phyloP scores from a whole-genome alignment of 2,888 invertebrate species.

The Gastrophysa polygoni region DNA sequence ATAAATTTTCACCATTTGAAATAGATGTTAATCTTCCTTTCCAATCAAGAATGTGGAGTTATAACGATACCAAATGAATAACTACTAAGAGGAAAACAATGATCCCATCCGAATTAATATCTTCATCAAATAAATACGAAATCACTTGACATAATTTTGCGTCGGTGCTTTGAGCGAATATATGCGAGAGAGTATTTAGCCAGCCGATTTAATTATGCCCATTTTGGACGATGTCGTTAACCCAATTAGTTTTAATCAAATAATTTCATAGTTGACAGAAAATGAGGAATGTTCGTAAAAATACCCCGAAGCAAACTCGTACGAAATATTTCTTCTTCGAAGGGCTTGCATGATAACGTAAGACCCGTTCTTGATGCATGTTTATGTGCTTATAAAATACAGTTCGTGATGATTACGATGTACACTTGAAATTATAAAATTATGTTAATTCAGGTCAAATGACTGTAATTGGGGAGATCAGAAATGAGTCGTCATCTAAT shows the following conservation, averaged over 20 bases:
- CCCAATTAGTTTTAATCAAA: not conserved
- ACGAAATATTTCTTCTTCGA: not conserved
- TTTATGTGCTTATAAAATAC: too few relatives aligned
- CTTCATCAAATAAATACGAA: not conserved
- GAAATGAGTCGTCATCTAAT: not conserved
- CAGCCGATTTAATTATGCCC: not conserved
- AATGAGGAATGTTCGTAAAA: not conserved
- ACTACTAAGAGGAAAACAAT: too few relatives aligned
- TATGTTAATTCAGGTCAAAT: not conserved
- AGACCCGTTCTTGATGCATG: not conserved
- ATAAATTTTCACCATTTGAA: too few relatives aligned
- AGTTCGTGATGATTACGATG: not conserved
- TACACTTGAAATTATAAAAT: not conserved
- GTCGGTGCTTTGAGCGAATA: not conserved
- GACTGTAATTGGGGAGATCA: not conserved
- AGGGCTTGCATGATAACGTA: not conserved
- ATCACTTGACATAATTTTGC: not conserved
- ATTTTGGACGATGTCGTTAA: not conserved
- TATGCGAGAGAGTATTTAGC: not conserved
- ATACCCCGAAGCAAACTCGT: not conserved
- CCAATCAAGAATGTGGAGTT: too few relatives aligned
- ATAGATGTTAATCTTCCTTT: too few relatives aligned
- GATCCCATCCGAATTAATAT: not conserved
- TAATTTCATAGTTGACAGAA: not conserved
- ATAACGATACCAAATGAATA: too few relatives aligned